Percentiles rank a stretch among this genome's conserved stretches.
These are phyloP conservation scores for Griposia aprilina DNA, from an alignment of 2,888 invertebrate species.

Conservation along the genomic window DNA sequence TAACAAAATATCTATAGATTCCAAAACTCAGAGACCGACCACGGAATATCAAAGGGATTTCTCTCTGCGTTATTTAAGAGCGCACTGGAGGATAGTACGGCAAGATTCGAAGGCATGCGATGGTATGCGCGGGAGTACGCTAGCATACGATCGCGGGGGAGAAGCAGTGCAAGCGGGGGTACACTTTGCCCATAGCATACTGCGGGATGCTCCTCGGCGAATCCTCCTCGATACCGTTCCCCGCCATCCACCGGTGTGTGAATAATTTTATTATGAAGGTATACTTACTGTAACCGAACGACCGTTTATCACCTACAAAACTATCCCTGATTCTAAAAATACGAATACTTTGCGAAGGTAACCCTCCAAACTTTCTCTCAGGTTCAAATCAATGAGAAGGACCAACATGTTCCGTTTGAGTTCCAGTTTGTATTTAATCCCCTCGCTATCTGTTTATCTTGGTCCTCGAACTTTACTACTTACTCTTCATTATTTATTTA, in stretches of 20 bases:
- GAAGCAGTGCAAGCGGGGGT: too few species aligned
- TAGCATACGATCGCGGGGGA: neutral
- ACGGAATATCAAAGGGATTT: too few species aligned
- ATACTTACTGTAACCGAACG: neutral
- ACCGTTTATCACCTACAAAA: neutral
- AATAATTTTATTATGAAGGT: neutral
- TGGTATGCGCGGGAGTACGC: neutral
- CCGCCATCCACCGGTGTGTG: neutral
- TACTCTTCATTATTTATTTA: slow-evolving; percentile 68
- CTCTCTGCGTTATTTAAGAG: too few species aligned
- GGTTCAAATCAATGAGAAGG: slow-evolving; percentile 59
- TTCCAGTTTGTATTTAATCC: slow-evolving; percentile 64
- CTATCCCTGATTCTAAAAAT: neutral
- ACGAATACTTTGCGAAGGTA: slow-evolving; percentile 2
- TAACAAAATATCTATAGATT: too few species aligned
- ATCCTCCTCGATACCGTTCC: neutral
- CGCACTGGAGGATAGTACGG: too few species aligned
- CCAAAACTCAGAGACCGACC: too few species aligned
- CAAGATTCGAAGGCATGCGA: neutral
- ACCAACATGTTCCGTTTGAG: slow-evolving; percentile 50
- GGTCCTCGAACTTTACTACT: slow-evolving; percentile 60
- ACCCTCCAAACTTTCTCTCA: slow-evolving; percentile 32
- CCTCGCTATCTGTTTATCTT: slow-evolving; percentile 65
- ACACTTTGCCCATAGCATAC: neutral
- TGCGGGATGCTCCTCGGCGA: neutral